These are phyloP conservation scores for Hycleus cichorii DNA, from an alignment of 1,140 invertebrate genomes.

Conservation along the genomic window DNA sequence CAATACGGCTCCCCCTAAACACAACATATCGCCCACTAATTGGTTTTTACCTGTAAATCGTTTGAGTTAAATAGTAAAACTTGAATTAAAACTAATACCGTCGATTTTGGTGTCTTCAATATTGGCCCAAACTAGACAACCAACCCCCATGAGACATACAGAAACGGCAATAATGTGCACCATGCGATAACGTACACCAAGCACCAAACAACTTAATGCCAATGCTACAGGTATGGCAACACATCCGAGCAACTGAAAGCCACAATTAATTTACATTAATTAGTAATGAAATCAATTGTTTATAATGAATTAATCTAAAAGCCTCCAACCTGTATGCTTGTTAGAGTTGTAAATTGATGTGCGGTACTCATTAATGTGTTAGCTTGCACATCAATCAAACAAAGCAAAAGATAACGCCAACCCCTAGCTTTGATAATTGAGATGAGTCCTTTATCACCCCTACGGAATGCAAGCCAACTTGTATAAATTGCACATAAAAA, in stretches of 20 bases:
- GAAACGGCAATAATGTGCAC: conserved; percentile 75
- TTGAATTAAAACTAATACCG: conserved; percentile 38
- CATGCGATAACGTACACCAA: conserved; percentile 61
- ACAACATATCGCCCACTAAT: conserved; percentile 76
- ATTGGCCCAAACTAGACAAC: conserved; percentile 77
- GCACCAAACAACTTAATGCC: conserved; percentile 61
- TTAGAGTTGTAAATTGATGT: conserved; percentile 60
- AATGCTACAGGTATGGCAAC: conserved; percentile 79
- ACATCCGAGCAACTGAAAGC: conserved; percentile 75
- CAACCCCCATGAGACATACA: conserved; percentile 73
- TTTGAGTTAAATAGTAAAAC: background rate
- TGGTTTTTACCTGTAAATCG: conserved; percentile 62
- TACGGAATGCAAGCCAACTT: conserved; percentile 63
- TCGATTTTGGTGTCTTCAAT: conserved; percentile 60
- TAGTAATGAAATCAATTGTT: background rate
- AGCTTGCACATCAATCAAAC: conserved; percentile 73
- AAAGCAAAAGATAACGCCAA: conserved; percentile 66
- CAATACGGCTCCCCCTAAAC: conserved; percentile 69
- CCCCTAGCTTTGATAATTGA: conserved; percentile 61
- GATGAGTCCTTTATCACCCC: conserved; percentile 52
- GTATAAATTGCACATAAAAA: conserved; percentile 69
- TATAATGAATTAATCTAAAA: background rate
- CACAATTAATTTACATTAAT: conserved; percentile 30
- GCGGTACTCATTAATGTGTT: conserved; percentile 68
- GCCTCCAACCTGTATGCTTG: conserved; percentile 51